A percentile compares a stretch with the other conserved stretches of the same genome.
Conservation (phyloP, 2,797 vertebrate genomes). For the Helicolenus hilgendorfi region DNA sequence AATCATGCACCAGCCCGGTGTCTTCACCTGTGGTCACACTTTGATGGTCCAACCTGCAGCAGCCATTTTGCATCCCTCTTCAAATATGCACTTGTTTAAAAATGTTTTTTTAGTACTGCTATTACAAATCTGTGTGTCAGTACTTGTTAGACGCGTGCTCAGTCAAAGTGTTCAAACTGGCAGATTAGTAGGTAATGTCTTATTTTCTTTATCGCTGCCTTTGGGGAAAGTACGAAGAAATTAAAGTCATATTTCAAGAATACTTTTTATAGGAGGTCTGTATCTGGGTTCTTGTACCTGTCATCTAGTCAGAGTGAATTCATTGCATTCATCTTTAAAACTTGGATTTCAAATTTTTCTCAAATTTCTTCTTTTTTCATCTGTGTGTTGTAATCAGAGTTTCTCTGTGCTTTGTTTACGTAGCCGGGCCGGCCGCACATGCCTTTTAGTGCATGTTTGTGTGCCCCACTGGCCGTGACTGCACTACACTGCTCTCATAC, state of each 20-base stretch:
- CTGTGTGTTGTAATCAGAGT: not conserved
- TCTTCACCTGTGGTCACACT: slow-evolving; percentile 55
- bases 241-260: not conserved
- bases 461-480: not conserved
- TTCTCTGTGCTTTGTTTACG: not conserved
- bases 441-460: not conserved
- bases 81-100: slow-evolving; percentile 11
- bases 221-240: not conserved
- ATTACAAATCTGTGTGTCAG: not conserved
- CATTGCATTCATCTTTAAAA: not conserved
- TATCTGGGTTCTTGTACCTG: not conserved
- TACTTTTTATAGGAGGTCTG: not conserved
- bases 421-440: not conserved
- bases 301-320: not conserved
- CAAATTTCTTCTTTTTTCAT: not conserved
- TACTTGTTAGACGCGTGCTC: not conserved
- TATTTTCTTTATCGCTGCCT: not conserved
- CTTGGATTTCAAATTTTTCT: not conserved
- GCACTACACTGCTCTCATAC: too few species aligned
- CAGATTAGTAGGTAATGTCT: not conserved
- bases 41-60: slow-evolving; percentile 36
- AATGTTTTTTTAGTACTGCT: not conserved
- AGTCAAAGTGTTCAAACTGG: not conserved
- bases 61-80: not conserved
- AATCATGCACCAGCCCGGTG: slow-evolving; percentile 4